phyloP scores from a whole-genome alignment of 2,888 invertebrate genomes.

The Tachina grossa region DNA sequence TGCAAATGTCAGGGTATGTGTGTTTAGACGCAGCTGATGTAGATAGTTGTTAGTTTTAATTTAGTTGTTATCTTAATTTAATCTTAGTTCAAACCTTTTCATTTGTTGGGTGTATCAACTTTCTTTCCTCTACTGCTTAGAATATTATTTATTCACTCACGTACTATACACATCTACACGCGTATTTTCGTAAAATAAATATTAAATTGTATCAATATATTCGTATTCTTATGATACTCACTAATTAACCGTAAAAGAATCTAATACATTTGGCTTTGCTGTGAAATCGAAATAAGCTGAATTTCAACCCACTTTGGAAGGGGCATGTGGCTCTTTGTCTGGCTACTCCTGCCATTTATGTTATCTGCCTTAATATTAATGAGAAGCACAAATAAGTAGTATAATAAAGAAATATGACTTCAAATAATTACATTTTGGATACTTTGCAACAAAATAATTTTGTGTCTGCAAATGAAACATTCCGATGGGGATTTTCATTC shows the following conservation, averaged over 20 bases:
- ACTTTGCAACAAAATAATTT: slow-evolving; percentile 15
- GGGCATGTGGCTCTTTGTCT: neutral
- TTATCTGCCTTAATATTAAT: slow-evolving; percentile 32
- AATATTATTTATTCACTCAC: slow-evolving; percentile 25
- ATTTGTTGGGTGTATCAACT: slow-evolving; percentile 20
- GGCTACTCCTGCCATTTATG: neutral
- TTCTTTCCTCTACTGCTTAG: neutral
- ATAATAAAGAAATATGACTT: slow-evolving; percentile 49
- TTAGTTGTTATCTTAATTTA: too few relatives aligned
- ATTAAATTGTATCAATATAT: slow-evolving; percentile 44
- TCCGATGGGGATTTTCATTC: neutral
- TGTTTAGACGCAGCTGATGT: too few relatives aligned
- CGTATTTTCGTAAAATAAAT: slow-evolving; percentile 47
- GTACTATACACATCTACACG: slow-evolving; percentile 24
- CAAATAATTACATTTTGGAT: slow-evolving; percentile 8
- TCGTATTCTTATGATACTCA: slow-evolving; percentile 24
- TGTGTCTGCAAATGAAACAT: slow-evolving; percentile 37
- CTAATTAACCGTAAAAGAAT: slow-evolving; percentile 60
- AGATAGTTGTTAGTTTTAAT: too few relatives aligned
- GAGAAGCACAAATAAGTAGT: slow-evolving; percentile 2
- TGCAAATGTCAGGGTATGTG: too few relatives aligned
- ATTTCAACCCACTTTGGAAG: slow-evolving; percentile 7
- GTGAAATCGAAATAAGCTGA: slow-evolving; percentile 8
- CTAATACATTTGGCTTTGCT: slow-evolving; percentile 19
- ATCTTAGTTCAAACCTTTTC: neutral